A percentile compares a stretch with the other conserved stretches of the same genome.
Evolutionary conservation across 2,113 vertebrate species (phyloP).

Genomic region (Tachysurus fulvidraco): DNA sequence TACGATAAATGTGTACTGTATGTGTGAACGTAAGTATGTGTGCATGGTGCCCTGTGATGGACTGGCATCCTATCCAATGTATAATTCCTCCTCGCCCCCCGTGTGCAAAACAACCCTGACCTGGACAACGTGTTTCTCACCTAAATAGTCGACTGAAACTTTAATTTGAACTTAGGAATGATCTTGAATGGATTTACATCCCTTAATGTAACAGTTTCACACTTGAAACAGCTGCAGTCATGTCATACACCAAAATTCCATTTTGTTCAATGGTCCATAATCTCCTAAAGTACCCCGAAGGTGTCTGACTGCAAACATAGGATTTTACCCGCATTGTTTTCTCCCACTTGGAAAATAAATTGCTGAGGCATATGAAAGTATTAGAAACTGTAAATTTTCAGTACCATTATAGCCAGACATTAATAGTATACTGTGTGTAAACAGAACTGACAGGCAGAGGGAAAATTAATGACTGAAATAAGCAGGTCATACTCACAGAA

Average conservation of each 20-base stretch:
- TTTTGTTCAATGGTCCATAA: neutral
- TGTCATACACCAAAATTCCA: neutral
- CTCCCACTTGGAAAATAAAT: neutral
- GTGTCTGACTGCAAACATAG: neutral
- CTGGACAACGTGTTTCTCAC: neutral
- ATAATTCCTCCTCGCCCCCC: neutral
- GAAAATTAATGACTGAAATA: conserved; percentile 23
- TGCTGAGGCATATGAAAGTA: conserved; percentile 1
- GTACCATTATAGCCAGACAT: neutral
- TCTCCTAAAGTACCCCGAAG: neutral
- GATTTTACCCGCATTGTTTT: neutral
- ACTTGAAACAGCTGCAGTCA: neutral
- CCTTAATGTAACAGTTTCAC: neutral
- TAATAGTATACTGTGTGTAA: neutral
- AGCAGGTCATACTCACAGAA: conserved; percentile 12
- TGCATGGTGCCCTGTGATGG: neutral
- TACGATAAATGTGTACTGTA: neutral
- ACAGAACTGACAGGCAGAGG: neutral
- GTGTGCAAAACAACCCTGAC: neutral
- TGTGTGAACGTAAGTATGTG: neutral
- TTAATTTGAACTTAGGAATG: neutral
- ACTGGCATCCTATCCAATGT: neutral
- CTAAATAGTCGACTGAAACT: neutral
- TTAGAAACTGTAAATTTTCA: conserved; percentile 3
- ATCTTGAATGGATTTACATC: neutral